Evolutionary conservation across 2,113 vertebrate species (phyloP), one percentile per base, ranked within the genome.

Genomic region (Callaeas wilsoni): DNA sequence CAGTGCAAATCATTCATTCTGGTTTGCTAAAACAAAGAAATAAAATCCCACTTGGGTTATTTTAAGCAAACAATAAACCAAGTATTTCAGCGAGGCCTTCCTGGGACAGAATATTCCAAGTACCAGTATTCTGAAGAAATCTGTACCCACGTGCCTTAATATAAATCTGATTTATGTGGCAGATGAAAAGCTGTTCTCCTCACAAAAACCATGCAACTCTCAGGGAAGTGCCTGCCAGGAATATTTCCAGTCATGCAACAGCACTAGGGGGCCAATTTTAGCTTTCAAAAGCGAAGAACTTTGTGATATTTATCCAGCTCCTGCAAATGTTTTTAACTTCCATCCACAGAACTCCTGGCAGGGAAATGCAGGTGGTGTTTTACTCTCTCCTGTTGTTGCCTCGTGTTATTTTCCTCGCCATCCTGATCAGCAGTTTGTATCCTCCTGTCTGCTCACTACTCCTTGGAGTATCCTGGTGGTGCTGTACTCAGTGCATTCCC

Each of bases 1-100:
- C 97, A 99, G 97, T 99, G 98, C 86, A 99, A 97, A 94, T 99
- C 99, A 97, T 97, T 99, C 93, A 98, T 99, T 89, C 99, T 98
- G 26, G 98, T 99, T 98, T 99, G 99, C 99, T 99, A 97, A 57
- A 97, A 98, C 70, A 94, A 96, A 97, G 65, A 90, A 83, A 96
- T 47, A 84, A 94, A 92, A 96, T 30, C 80, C 73, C 90, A 89
- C 41, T 46, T 3, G 41, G 41, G 55, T 97, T 93, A 95, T 46
- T 91, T 91, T 70, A 70, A 88, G 94, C 60, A 88, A 94, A 59
- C 49, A 86, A 84, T 1, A 4, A 87, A 23, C n/a, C 42, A 64
- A 93, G 4, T 7, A 50, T 94, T 86, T 62, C 65, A 96, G 56
- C 1, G 9, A 93, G 52, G 79, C 55, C 64, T 84, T 87, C 44